These are phyloP conservation scores for Suillia variegata DNA, from an alignment of 2,888 invertebrate species.

Conservation along the genomic window DNA sequence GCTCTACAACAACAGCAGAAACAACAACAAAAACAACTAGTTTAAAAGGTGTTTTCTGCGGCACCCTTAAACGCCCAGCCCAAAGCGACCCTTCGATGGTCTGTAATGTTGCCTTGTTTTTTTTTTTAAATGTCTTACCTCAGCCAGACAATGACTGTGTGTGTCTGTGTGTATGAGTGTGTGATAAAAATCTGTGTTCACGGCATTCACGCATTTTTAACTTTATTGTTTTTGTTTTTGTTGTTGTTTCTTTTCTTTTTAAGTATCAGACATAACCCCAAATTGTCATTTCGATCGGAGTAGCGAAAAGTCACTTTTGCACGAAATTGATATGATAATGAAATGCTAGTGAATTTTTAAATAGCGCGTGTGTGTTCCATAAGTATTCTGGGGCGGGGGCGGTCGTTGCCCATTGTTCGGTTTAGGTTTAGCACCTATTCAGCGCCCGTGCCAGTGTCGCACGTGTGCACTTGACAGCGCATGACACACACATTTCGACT, in stretches of 20 bases:
- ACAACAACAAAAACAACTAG: too few relatives aligned
- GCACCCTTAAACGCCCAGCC: neutral
- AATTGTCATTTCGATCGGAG: too few relatives aligned
- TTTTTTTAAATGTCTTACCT: neutral
- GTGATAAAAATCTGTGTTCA: constrained; percentile 5
- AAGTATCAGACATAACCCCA: neutral
- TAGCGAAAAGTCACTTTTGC: constrained; percentile 30
- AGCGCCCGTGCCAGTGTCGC: constrained; percentile 18
- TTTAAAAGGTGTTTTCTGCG: constrained; percentile 13
- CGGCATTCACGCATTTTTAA: neutral
- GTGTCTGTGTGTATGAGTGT: too few relatives aligned
- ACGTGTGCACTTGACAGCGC: constrained; percentile 31
- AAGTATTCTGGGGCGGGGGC: constrained; percentile 3
- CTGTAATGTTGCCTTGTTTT: too few relatives aligned
- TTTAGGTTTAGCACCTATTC: too few relatives aligned
- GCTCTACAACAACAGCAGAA: too few relatives aligned
- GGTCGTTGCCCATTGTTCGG: constrained; percentile 2
- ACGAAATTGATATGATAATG: constrained; percentile 52
- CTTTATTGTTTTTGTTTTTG: too few relatives aligned
- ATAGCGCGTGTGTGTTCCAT: constrained; percentile 27
- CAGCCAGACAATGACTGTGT: constrained; percentile 45
- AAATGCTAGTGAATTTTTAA: constrained; percentile 34
- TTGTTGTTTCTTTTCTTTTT: too few relatives aligned
- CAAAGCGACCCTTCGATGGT: too few relatives aligned
- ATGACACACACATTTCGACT: constrained; percentile 16